Percentiles rank a stretch among this genome's conserved stretches.
Conservation (phyloP, 2,888 invertebrate genomes). For the Empis stercorea region DNA sequence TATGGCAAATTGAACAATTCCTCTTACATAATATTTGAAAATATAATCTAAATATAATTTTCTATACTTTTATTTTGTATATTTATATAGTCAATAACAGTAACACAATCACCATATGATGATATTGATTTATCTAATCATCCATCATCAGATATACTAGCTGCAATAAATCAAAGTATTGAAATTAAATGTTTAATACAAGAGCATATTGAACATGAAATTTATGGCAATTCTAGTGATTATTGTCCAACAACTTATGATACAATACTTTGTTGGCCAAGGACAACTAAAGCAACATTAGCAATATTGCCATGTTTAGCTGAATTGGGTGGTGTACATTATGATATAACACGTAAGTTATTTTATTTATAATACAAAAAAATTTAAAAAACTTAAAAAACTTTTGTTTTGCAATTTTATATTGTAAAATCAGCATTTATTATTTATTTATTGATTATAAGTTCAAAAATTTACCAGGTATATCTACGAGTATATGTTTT, state of each 20-base stretch:
- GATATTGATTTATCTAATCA: neutral
- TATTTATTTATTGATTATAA: too few relatives aligned
- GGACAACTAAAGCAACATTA: conserved; percentile 53
- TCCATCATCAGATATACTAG: neutral
- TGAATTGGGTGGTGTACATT: conserved; percentile 62
- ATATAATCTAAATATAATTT: too few relatives aligned
- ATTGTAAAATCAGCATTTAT: too few relatives aligned
- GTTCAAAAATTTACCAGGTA: too few relatives aligned
- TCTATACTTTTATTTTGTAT: neutral
- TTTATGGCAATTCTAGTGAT: neutral
- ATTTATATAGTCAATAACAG: neutral
- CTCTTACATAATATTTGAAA: too few relatives aligned
- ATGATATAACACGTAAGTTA: conserved; percentile 74
- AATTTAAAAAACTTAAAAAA: neutral
- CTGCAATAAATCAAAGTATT: neutral
- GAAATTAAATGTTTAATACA: neutral
- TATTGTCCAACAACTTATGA: conserved; percentile 61
- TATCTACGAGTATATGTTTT: too few relatives aligned
- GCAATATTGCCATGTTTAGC: conserved; percentile 66
- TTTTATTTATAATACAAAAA: conserved; percentile 5
- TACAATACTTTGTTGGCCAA: conserved; percentile 71
- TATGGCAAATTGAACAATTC: too few relatives aligned
- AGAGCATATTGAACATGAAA: neutral
- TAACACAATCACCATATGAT: neutral
- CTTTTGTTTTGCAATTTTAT: too few relatives aligned